These are phyloP conservation scores for Myotis myotis DNA, from an alignment of 2,797 vertebrate genomes.

Conservation along the genomic window DNA sequence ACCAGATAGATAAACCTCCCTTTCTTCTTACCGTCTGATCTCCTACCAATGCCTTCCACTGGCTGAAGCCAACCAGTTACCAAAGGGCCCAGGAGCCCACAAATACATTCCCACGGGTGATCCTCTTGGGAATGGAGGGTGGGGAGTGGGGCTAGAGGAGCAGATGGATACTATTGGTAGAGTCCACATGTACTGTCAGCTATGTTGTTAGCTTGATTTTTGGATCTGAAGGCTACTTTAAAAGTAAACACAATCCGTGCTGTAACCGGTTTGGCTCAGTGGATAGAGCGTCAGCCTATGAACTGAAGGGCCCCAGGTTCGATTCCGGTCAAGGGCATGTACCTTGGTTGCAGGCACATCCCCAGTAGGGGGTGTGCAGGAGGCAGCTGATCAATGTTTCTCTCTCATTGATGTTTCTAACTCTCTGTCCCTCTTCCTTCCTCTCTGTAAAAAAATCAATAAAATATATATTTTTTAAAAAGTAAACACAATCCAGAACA, in stretches of 20 bases:
- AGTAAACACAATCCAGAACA: conserved; percentile 15
- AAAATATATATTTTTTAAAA: neutral
- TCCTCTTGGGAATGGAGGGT: too few species aligned
- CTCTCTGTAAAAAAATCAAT: too few species aligned
- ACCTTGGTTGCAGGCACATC: too few species aligned
- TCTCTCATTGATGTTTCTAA: too few species aligned
- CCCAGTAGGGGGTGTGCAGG: too few species aligned
- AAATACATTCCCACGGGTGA: too few species aligned
- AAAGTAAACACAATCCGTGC: conserved; percentile 26
- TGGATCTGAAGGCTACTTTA: conserved; percentile 24
- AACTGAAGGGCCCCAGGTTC: too few species aligned
- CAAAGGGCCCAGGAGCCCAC: neutral
- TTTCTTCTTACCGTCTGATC: neutral
- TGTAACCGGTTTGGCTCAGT: too few species aligned
- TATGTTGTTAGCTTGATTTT: neutral
- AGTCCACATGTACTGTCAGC: neutral
- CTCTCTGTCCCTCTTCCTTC: too few species aligned
- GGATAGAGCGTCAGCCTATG: too few species aligned
- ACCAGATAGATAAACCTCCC: neutral
- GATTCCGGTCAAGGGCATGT: too few species aligned
- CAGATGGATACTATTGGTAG: neutral
- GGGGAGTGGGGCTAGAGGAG: neutral
- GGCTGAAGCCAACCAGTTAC: neutral
- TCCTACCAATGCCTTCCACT: neutral
- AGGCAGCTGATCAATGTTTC: too few species aligned